A percentile compares a stretch with the other conserved stretches of the same genome.
Conservation (phyloP, 2,888 invertebrate species). For the Callyntrura sp. region DNA sequence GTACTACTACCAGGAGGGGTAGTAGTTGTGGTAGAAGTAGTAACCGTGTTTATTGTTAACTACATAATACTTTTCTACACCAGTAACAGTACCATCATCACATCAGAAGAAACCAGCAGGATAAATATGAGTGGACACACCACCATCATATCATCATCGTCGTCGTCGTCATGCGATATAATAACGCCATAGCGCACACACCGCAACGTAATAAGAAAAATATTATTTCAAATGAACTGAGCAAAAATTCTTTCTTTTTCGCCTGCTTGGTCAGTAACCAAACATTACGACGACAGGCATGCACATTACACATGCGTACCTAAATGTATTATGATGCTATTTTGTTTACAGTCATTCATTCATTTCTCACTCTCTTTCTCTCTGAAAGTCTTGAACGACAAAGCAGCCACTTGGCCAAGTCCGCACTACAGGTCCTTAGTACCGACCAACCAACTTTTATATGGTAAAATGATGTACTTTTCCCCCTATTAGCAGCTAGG, state of each 20-base stretch:
- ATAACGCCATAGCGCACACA: neutral
- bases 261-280: neutral
- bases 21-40: slow-evolving; percentile 16
- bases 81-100: neutral
- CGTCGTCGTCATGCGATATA: neutral
- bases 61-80: slow-evolving; percentile 25
- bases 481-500: neutral
- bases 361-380: neutral
- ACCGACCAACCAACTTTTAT: too few species aligned
- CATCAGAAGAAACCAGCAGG: neutral
- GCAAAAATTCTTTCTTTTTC: neutral
- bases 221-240: neutral
- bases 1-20: neutral
- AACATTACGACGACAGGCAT: neutral
- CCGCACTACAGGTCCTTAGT: neutral
- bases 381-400: neutral
- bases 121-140: neutral
- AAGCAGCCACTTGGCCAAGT: neutral
- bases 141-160: neutral
- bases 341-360: slow-evolving; percentile 53
- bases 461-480: too few species aligned
- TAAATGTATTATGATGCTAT: neutral
- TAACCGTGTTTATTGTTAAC: neutral
- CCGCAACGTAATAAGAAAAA: neutral
- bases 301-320: neutral